Evolutionary conservation across 2,113 vertebrate species (phyloP), one percentile per base, ranked within the genome.

Genomic region (Microcebus murinus): DNA sequence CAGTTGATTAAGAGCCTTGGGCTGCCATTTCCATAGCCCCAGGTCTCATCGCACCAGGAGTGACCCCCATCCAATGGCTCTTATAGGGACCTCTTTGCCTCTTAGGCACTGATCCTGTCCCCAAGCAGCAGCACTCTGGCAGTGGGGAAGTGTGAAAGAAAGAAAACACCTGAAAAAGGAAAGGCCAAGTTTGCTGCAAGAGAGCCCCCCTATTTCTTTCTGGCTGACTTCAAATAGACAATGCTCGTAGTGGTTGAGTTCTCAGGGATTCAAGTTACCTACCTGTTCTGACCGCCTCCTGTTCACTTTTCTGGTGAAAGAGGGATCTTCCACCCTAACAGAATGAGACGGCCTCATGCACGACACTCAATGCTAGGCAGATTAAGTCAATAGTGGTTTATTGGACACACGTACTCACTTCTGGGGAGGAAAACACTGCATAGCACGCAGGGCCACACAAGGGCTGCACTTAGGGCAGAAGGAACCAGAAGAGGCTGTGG

Each of bases 1-100:
- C n/a, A 96, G 70, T 34, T 36, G 61, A 82, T 91, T 98, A 77
- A 85, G 89, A 94, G 91, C 65, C 50, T 90, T 79, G 88, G 94
- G 67, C 87, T 97, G 31, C 0, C 39, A 92, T 96, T 67, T 94
- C 94, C 89, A 77, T 77, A 90, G 27, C 27, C 79, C 91, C 79
- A 97, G 97, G 90, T 95, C 97, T 98, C 97, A 92, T 95, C 95
- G 96, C 97, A 94, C 55, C 77, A 80, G 81, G 27, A 68, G 74
- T 36, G 88, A 94, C 57, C 97, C 96, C 87, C 97, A 85, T n/a
- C 93, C 52, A 9, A 2, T 2, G 29, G 27, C 36, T 63, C n/a
- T 84, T 67, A 39, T 11, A 7, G 0, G 9, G 65, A 29, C 29
- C 65, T 94, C 96, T 90, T 39, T 87, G 82, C 97, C 96, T 98